Percentiles rank a stretch among this genome's conserved stretches.
Conservation (phyloP, 2,888 invertebrate species). For the Thalpophila matura region DNA sequence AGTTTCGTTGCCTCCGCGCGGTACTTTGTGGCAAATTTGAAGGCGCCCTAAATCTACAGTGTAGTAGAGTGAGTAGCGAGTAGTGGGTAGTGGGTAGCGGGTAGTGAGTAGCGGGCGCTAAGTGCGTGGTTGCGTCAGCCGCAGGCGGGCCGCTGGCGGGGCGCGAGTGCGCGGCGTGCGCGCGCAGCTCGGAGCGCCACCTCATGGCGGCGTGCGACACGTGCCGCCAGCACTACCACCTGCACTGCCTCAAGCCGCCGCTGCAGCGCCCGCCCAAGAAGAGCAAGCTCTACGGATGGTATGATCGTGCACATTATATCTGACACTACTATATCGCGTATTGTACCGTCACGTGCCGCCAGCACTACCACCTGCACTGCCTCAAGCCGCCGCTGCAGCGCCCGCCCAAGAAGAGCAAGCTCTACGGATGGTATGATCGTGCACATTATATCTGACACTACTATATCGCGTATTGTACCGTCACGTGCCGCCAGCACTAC, state of each 20-base stretch:
- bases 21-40: no score
- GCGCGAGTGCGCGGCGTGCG: constrained; percentile 97
- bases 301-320: constrained; percentile 1
- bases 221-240: constrained; percentile 97
- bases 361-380: constrained; percentile 95
- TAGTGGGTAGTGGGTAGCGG: no score
- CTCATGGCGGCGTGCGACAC: constrained; percentile 98
- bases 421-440: constrained; percentile 95
- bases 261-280: constrained; percentile 98
- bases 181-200: constrained; percentile 97
- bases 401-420: constrained; percentile 98
- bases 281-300: constrained; percentile 98
- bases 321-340: no score
- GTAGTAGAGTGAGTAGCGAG: no score
- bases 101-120: constrained; percentile 12
- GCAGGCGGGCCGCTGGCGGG: constrained; percentile 73
- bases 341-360: no score
- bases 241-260: constrained; percentile 98
- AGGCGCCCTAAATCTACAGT: no score
- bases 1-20: no score
- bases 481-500: no score
- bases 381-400: constrained; percentile 97
- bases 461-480: no score
- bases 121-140: constrained; percentile 56
- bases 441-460: no score